Base-by-base conservation (phyloP, 2,797 vertebrate species). In the Xyrichtys novacula region DNA sequence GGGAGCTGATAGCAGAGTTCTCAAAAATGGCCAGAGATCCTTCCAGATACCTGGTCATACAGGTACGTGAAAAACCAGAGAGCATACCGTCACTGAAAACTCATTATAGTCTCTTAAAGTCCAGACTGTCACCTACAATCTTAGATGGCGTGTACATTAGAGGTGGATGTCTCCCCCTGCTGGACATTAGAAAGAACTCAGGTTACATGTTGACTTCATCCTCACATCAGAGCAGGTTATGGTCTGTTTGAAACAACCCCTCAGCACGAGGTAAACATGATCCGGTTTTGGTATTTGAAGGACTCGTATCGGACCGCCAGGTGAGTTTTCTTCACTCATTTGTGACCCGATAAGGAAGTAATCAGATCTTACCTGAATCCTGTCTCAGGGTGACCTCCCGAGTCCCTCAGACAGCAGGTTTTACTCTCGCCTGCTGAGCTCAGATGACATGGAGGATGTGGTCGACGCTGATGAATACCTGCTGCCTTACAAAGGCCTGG, bases 1-100 rank as follows among this genome's bases (percentile, higher is more conserved):
- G 95, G 0, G 97, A 99, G 64, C 83, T 99, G 64, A 94, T 96
- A 1, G 77, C 84, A 0, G 97, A 98, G 81, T 97, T 99, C 86
- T 95, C 95, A 2, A 96, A 95, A 80, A 98, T 98, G 97, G 97
- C 97, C 56, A 91, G 96, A 46, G 97, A 99, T 81, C 97, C 97
- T 0, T 91, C 94, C 34, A 95, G 96, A 69, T 99, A 97, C 81
- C 94, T 99, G 1, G 96, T 98, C 48, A 94, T 97, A 80, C 95
- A 98, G 97, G 97, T 99, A 93, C 17, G 15, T 39, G 16, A 1
- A 17, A n/a, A n/a, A n/a, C n/a, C n/a, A n/a, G n/a, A n/a, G n/a
- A n/a, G n/a, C n/a, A n/a, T n/a, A n/a, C n/a, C n/a, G n/a, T n/a
- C n/a, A n/a, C n/a, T n/a, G n/a, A n/a, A n/a, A n/a, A n/a, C n/a